Evolutionary conservation across 2,888 invertebrate genomes (phyloP).

Genomic region (Erynnis tages): DNA sequence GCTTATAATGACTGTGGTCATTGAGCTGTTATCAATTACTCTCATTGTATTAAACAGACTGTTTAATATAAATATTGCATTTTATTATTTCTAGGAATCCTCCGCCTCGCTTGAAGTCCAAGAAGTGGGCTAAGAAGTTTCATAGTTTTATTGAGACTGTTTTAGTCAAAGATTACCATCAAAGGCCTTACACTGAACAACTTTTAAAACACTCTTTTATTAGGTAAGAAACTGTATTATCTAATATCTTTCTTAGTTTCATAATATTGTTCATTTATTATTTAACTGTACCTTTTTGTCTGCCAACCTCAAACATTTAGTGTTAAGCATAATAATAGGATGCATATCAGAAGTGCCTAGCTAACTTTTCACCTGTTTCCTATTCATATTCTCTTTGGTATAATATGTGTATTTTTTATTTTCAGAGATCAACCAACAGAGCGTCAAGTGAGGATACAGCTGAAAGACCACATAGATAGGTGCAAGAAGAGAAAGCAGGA

Average conservation of each 20-base stretch:
- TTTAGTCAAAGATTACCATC: slow-evolving; percentile 99
- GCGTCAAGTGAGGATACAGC: slow-evolving; percentile 97
- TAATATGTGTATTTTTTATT: slow-evolving; percentile 12
- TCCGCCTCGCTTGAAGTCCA: slow-evolving; percentile 97
- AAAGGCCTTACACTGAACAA: slow-evolving; percentile 98
- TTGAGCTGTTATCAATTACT: background rate
- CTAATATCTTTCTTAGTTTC: background rate
- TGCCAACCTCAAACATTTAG: too few relatives aligned
- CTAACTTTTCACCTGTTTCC: too few relatives aligned
- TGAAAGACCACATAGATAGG: slow-evolving; percentile 99
- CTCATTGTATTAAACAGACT: background rate
- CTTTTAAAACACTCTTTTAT: slow-evolving; percentile 98
- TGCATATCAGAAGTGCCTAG: too few relatives aligned
- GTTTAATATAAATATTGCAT: slow-evolving; percentile 2
- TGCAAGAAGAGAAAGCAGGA: slow-evolving; percentile 97
- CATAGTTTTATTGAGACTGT: slow-evolving; percentile 99
- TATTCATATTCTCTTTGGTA: too few relatives aligned
- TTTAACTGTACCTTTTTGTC: too few relatives aligned
- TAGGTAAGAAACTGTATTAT: slow-evolving; percentile 56
- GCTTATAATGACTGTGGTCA: background rate
- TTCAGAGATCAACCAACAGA: slow-evolving; percentile 97
- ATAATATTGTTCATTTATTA: too few relatives aligned
- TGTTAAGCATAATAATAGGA: too few relatives aligned
- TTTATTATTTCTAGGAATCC: slow-evolving; percentile 86
- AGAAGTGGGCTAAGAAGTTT: slow-evolving; percentile 99